phyloP scores from a whole-genome alignment of 2,888 invertebrate genomes.

The Dermolepida albohirtum region DNA sequence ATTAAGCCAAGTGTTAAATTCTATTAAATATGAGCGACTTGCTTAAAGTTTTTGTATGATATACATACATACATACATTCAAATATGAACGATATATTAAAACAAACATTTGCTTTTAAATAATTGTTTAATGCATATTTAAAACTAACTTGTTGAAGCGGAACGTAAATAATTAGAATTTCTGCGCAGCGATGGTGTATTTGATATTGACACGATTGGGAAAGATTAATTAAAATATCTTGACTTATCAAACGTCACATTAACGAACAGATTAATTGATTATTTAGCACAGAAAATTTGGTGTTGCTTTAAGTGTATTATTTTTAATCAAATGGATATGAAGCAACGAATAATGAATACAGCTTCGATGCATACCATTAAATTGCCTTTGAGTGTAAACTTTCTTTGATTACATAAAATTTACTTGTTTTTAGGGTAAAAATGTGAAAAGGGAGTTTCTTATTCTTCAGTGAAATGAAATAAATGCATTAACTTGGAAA shows the following conservation, averaged over 20 bases:
- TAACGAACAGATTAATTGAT: neutral
- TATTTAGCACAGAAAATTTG: no score
- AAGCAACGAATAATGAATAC: no score
- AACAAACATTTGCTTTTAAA: neutral
- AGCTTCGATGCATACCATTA: no score
- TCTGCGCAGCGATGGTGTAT: neutral
- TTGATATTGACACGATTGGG: neutral
- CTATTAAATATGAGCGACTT: neutral
- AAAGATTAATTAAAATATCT: constrained; percentile 15
- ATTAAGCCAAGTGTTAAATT: no score
- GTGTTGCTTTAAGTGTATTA: no score
- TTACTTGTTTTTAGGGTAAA: no score
- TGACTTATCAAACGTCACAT: constrained; percentile 12
- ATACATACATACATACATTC: neutral
- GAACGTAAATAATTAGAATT: constrained; percentile 20
- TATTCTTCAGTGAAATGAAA: no score
- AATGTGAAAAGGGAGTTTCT: no score
- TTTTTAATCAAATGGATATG: no score
- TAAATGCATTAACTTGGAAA: no score
- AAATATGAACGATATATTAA: neutral
- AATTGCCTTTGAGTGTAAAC: no score
- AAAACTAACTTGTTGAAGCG: neutral
- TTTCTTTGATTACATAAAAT: no score
- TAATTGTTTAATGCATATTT: neutral
- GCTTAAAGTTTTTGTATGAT: constrained; percentile 2